Base-by-base conservation (phyloP, 2,888 invertebrate species). In the Tenthredo mesomela region DNA sequence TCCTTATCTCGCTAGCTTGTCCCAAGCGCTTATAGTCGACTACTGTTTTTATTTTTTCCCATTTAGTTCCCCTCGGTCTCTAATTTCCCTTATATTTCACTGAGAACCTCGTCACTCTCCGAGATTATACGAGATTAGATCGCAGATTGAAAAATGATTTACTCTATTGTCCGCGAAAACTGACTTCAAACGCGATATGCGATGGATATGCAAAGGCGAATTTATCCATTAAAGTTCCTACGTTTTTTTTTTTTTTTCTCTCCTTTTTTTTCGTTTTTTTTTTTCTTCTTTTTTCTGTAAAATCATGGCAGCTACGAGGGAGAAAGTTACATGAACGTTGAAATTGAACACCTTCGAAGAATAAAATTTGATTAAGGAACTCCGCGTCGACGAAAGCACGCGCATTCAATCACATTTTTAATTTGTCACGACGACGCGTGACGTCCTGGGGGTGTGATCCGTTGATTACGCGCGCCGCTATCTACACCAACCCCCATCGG, bases 401-500 rank as follows among this genome's bases (percentile, higher is more conserved):
- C 80, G 80, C 80, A 40, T 82, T 82, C 82, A 82, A 82, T 82
- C 82, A 67, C 25, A 82, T 86, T 86, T 87, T 88, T 88, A 89
- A 90, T 90, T 90, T 89, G 87, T 90, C 89, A 87, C 87, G 86
- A 87, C 85, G 85, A 86, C 73, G 82, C 80, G 37, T 80, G 71
- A 73, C 58, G 84, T 87, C 87, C 88, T 87, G 86, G 85, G 88
- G 88, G 88, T 87, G 87, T 87, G 85, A 88, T 88, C 87, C 89
- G 88, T 90, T 90, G 89, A 90, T 90, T 90, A 90, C 87, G 87
- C 84, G 86, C 15, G n/a, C 25, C 58, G 85, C 85, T 86, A 67
- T 86, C 75, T 58, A 33, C 21, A 5, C 40, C 78, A 85, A 78
- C 77, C 86, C 84, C 85, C 84, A 84, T 85, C 75, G 75, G 54